These are phyloP conservation scores for Holocentrus rufus DNA, from an alignment of 2,797 vertebrate species.

Conservation along the genomic window DNA sequence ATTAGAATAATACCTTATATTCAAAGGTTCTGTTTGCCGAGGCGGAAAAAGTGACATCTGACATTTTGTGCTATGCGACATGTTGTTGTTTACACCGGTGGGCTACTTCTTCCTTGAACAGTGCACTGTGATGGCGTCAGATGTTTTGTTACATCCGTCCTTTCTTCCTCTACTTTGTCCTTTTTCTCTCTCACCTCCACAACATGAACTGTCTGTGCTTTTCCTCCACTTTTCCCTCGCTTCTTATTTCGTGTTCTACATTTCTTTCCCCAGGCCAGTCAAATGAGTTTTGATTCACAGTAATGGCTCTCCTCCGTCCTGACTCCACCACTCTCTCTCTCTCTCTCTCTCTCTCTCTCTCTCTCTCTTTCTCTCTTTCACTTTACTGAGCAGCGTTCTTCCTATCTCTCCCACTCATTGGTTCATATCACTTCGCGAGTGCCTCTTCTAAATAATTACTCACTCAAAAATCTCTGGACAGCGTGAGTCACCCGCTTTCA, in stretches of 20 bases:
- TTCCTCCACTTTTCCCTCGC: too few relatives aligned
- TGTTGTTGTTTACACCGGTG: too few relatives aligned
- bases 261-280: slow-evolving; percentile 7
- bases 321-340: background rate
- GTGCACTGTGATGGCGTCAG: too few relatives aligned
- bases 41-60: too few relatives aligned
- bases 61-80: too few relatives aligned
- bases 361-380: slow-evolving; percentile 1
- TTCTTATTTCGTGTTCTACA: too few relatives aligned
- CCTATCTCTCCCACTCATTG: slow-evolving; percentile 1
- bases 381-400: slow-evolving; percentile 20
- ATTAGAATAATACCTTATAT: too few relatives aligned
- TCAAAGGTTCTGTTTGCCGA: too few relatives aligned
- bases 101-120: too few relatives aligned
- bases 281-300: slow-evolving; percentile 23
- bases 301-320: slow-evolving; percentile 28
- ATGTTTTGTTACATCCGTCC: too few relatives aligned
- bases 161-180: slow-evolving; percentile 17
- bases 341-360: background rate
- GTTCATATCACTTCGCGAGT: slow-evolving; percentile 1
- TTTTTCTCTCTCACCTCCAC: slow-evolving; percentile 42
- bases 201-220: background rate
- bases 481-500: slow-evolving; percentile 11
- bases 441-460: slow-evolving; percentile 13
- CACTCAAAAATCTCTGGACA: slow-evolving; percentile 5